These are phyloP conservation scores for Anoplophora glabripennis DNA, from an alignment of 1,140 invertebrate genomes.

Conservation along the genomic window DNA sequence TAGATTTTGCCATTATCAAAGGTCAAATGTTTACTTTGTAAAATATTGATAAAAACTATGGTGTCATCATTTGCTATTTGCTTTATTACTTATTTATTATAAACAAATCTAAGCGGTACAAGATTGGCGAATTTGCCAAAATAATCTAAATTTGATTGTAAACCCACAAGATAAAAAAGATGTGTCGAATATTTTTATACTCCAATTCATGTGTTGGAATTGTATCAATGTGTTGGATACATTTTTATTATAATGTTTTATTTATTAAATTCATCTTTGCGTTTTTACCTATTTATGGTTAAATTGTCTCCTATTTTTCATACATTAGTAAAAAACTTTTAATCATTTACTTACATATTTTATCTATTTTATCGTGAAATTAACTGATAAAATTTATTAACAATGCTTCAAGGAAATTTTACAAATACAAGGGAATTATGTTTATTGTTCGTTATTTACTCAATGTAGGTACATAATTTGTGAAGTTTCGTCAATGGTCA, in stretches of 20 bases:
- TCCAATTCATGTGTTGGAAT: no score
- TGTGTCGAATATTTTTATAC: no score
- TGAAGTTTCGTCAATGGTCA: not conserved
- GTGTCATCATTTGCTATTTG: not conserved
- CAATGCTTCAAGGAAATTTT: not conserved
- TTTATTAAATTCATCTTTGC: not conserved
- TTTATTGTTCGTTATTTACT: no score
- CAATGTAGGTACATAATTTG: not conserved
- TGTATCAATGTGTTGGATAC: no score
- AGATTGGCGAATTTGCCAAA: no score
- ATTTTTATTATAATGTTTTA: not conserved
- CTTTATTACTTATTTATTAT: not conserved
- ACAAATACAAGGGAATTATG: not conserved
- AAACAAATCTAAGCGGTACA: no score
- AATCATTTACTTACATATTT: not conserved
- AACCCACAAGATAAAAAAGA: no score
- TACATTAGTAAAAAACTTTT: not conserved
- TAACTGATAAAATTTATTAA: constrained; percentile 4
- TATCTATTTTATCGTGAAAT: constrained; percentile 1
- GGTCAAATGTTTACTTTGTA: not conserved
- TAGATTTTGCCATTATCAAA: not conserved
- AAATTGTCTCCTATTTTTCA: not conserved
- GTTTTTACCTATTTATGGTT: not conserved
- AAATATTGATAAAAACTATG: not conserved
- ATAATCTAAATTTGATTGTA: no score